A percentile compares a stretch with the other conserved stretches of the same genome.
Conservation (phyloP, 2,797 vertebrate genomes). For the Nasua narica region DNA sequence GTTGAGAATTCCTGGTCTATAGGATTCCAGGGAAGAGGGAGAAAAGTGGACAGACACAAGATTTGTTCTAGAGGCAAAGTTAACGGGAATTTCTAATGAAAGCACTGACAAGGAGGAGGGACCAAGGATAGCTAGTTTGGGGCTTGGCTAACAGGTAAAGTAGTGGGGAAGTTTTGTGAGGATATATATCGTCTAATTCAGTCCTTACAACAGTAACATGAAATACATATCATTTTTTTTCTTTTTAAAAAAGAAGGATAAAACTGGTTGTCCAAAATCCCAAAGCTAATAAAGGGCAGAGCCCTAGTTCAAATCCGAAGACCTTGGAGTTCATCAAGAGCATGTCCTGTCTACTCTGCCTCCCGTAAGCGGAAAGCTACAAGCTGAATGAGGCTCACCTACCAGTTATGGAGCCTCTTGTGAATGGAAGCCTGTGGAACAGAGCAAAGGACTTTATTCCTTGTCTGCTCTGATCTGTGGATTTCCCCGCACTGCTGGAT, state of each 20-base stretch:
- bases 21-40: background rate
- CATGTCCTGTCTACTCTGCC: background rate
- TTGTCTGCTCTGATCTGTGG: background rate
- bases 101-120: background rate
- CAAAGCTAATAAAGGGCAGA: background rate
- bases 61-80: background rate
- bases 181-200: background rate
- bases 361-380: background rate
- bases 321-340: background rate
- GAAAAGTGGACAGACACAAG: background rate
- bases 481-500: slow-evolving; percentile 5
- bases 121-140: background rate
- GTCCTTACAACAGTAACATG: background rate
- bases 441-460: background rate
- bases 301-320: background rate
- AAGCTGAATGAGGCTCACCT: background rate
- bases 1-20: background rate
- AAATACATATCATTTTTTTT: background rate
- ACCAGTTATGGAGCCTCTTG: background rate
- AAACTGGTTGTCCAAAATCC: background rate
- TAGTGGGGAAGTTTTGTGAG: background rate
- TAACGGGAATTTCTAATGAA: background rate
- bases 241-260: background rate
- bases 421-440: background rate
- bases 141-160: background rate